Evolutionary conservation across 2,888 invertebrate genomes (phyloP), one percentile per base, ranked within the genome.

Genomic region (Neoscelio sp.): DNA sequence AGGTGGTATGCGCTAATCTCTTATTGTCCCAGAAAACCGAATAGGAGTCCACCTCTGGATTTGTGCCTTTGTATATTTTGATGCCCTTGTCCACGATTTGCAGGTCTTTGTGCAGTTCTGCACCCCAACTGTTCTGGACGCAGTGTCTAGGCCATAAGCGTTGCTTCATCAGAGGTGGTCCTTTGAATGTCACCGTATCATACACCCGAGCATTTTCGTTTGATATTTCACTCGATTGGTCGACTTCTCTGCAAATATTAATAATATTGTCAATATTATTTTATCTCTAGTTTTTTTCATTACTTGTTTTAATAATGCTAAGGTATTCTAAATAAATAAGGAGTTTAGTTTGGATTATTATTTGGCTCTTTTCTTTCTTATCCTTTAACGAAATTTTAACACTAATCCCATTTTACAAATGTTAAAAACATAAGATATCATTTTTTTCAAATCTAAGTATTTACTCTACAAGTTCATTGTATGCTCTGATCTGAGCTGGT

Each of bases 11-110:
- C 0, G 96, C 95, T 76, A 96, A 91, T 91, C 97, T 97, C 91
- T 96, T 96, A 91, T 99, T 99, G 91, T 99, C 99, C 96, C 97
- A 98, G 92, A 99, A 99, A 44, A 98, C 99, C 0, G 98, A 98
- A 91, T 99, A 99, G 0, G 98, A 98, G 91, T 99, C 99, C 67
- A 99, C 96, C 83, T 98, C 97, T 0, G 98, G 95, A 91, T 98
- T 96, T 0, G 96, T 97, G 35, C 99, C 99, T 90, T 97, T 97
- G 91, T 96, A 96, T 56, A 97, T 94, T 89, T 96, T 95, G 50
- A 96, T 93, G 2, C 95, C 94, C 68, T 94, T 93, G 4, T 96
- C 95, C 35, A 94, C 92, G 64, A 96, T 95, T 92, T 96, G 97
- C 0, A 99, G 92, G 85, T 98, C 96, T 86, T 95, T 94, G 89